A percentile compares a stretch with the other conserved stretches of the same genome.
These are phyloP conservation scores for Ceratina calcarata DNA, from an alignment of 1,140 invertebrate genomes.

Conservation along the genomic window DNA sequence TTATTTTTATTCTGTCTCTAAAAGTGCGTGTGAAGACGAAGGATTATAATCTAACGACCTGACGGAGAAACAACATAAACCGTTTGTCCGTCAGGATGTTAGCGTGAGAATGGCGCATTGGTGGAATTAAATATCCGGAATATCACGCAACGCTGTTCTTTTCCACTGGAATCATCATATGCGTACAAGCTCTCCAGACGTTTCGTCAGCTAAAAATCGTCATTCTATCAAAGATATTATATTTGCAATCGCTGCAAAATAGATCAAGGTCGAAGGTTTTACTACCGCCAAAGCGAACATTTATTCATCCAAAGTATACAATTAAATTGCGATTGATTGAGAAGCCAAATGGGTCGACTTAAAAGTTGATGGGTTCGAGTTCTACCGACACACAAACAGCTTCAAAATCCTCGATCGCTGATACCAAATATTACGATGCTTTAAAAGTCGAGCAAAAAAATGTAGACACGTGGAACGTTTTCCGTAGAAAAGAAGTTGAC, in stretches of 20 bases:
- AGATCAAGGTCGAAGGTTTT: background rate
- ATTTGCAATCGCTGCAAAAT: background rate
- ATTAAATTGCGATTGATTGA: background rate
- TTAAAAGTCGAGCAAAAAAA: background rate
- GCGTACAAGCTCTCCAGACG: background rate
- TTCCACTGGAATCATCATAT: background rate
- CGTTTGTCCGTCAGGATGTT: background rate
- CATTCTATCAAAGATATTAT: background rate
- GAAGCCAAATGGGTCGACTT: background rate
- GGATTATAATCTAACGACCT: no score
- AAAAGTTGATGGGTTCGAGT: no score
- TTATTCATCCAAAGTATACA: background rate
- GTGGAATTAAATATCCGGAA: slow-evolving; percentile 41
- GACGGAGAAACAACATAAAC: background rate
- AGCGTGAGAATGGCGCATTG: background rate
- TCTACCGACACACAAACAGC: no score
- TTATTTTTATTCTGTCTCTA: no score
- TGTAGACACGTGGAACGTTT: background rate
- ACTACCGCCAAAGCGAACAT: background rate
- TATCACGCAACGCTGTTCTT: background rate
- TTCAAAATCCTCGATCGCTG: no score
- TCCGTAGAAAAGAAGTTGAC: background rate
- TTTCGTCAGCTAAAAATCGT: background rate
- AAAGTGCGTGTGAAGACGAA: no score
- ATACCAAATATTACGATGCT: background rate